phyloP scores from a whole-genome alignment of 2,113 vertebrate species.

The Leucopsar rothschildi region DNA sequence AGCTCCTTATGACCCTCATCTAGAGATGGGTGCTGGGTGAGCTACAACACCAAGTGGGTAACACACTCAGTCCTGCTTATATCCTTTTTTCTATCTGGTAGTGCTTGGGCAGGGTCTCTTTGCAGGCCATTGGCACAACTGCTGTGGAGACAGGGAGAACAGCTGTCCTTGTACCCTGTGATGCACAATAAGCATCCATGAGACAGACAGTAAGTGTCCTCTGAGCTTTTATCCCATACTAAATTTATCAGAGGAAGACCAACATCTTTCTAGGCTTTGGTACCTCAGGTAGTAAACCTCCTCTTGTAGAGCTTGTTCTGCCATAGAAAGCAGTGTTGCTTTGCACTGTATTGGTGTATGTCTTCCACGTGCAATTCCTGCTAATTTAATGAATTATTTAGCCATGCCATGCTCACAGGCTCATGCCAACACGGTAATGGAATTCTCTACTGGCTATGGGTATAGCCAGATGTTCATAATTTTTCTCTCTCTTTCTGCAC shows the following conservation, averaged over 20 bases:
- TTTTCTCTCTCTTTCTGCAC: constrained; percentile 25
- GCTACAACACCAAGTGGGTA: not conserved
- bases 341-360: not conserved
- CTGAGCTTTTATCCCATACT: not conserved
- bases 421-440: constrained; percentile 25
- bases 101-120: not conserved
- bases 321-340: not conserved
- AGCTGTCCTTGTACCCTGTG: not conserved
- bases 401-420: not conserved
- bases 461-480: constrained; percentile 63
- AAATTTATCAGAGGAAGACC: not conserved
- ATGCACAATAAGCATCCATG: not conserved
- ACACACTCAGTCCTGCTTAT: not conserved
- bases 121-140: not conserved
- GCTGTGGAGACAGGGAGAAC: not conserved
- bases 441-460: not conserved
- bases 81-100: not conserved
- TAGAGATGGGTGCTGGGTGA: not conserved
- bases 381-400: constrained; percentile 68
- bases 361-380: constrained; percentile 24
- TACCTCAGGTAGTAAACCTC: not conserved
- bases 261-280: not conserved
- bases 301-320: not conserved
- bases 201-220: not conserved
- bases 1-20: not conserved